These are phyloP conservation scores for Hylaeus anthracinus DNA, from an alignment of 1,140 invertebrate genomes.

Conservation along the genomic window DNA sequence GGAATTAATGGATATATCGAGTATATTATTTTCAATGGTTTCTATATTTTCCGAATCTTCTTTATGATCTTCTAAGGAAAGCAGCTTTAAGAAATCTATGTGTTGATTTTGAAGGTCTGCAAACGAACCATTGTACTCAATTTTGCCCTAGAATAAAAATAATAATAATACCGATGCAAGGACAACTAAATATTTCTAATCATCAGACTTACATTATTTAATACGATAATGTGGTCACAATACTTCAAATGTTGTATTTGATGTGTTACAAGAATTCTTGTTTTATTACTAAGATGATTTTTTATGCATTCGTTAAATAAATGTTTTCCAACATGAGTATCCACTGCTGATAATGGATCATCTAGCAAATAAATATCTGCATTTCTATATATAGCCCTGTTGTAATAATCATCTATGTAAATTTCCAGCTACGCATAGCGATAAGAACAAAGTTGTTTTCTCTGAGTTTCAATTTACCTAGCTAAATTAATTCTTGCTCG, in stretches of 20 bases:
- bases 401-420: neutral
- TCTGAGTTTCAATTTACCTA: constrained; percentile 83
- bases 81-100: constrained; percentile 63
- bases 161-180: neutral
- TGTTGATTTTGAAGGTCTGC: constrained; percentile 74
- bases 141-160: constrained; percentile 64
- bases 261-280: constrained; percentile 90
- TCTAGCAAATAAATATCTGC: constrained; percentile 83
- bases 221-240: constrained; percentile 86
- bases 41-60: constrained; percentile 33
- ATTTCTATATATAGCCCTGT: constrained; percentile 81
- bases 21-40: neutral
- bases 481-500: constrained; percentile 83
- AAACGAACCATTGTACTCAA: constrained; percentile 78
- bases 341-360: constrained; percentile 83
- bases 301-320: constrained; percentile 79
- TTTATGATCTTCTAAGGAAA: constrained; percentile 17
- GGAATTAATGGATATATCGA: constrained; percentile 23
- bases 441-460: constrained; percentile 81
- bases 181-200: neutral
- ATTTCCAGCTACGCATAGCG: neutral
- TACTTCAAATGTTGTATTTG: constrained; percentile 90
- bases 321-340: constrained; percentile 82
- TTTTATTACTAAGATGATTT: constrained; percentile 76
- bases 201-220: constrained; percentile 83